Base-by-base conservation (phyloP, 1,140 invertebrate species). In the Nilaparvata lugens region DNA sequence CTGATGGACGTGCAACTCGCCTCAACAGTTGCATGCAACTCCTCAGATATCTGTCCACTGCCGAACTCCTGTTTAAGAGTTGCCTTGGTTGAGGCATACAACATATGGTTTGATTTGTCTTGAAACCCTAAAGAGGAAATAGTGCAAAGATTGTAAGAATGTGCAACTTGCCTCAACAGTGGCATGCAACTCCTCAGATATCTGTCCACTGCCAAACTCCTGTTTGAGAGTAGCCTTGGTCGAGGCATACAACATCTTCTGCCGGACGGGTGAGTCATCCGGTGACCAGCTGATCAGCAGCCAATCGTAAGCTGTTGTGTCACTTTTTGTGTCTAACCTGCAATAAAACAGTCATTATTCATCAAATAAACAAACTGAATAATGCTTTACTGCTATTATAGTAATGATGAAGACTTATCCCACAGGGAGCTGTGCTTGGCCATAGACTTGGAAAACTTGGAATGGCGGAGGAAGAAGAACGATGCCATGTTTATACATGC, bases 191-290 rank as follows among this genome's bases (percentile, higher is more conserved):
- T 97, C 95, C 72, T 95, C 89, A 68, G 91, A 91, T 63, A 99
- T 95, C 72, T 79, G 90, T 58, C 77, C 88, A 74, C 79, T 84
- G 18, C 95, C 95, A 80, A 99, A 99, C 75, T 98, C 94, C 68
- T 87, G 87, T 75, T 98, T 99, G 1, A 99, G 75, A 1, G 96
- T 99, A 2, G 97, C 93, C 77, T 97, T 95, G 0, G 97, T 99
- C 0, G 95, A 97, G 0, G 97, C 97, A 74, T 98, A 98, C 31
- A 99, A 79, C 97, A 99, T 99, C 77, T 99, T 99, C 69, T 98
- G 88, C 62, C 95, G 80, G 4, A 95, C 86, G 7, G 86, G 83
- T 9, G 94, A 88, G 64, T 82, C 83, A 70, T 98, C 95, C 4
- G 95, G 95, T 21, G 88, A 93, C 91, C 93, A 99, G 65, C 87